These are phyloP conservation scores for Eupithecia insigniata DNA, from an alignment of 2,888 invertebrate genomes.

Conservation along the genomic window DNA sequence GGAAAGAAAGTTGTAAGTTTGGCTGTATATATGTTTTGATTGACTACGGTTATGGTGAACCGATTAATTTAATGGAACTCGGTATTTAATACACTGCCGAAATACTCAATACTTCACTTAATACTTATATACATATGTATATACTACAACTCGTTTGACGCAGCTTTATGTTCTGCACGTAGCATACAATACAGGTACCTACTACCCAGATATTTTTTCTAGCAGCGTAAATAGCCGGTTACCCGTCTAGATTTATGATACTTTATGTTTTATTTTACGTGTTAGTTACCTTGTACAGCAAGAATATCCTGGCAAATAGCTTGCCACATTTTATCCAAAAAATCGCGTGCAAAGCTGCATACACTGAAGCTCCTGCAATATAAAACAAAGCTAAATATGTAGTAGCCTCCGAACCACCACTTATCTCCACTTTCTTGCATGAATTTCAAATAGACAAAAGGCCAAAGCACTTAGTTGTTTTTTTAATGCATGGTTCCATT, in stretches of 20 bases:
- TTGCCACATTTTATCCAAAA: not conserved
- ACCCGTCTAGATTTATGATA: not conserved
- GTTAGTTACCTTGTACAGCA: not conserved
- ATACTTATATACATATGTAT: no score
- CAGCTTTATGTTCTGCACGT: not conserved
- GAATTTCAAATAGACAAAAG: slow-evolving; percentile 40
- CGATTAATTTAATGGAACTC: no score
- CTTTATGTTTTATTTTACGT: not conserved
- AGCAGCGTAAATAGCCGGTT: not conserved
- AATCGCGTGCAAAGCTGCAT: not conserved
- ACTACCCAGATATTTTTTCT: not conserved
- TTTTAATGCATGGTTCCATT: slow-evolving; percentile 57
- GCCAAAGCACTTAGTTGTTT: slow-evolving; percentile 46
- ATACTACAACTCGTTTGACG: not conserved
- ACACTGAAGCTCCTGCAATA: not conserved
- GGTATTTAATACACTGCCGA: not conserved
- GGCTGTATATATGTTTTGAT: no score
- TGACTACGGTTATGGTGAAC: no score
- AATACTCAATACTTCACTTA: not conserved
- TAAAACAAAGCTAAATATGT: slow-evolving; percentile 5
- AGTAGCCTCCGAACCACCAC: slow-evolving; percentile 17
- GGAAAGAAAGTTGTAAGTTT: no score
- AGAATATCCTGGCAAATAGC: not conserved
- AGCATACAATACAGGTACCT: not conserved
- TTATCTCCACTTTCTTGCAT: slow-evolving; percentile 35